These are phyloP conservation scores for Pelvicachromis taeniatus DNA, from an alignment of 2,113 vertebrate genomes.

Conservation along the genomic window DNA sequence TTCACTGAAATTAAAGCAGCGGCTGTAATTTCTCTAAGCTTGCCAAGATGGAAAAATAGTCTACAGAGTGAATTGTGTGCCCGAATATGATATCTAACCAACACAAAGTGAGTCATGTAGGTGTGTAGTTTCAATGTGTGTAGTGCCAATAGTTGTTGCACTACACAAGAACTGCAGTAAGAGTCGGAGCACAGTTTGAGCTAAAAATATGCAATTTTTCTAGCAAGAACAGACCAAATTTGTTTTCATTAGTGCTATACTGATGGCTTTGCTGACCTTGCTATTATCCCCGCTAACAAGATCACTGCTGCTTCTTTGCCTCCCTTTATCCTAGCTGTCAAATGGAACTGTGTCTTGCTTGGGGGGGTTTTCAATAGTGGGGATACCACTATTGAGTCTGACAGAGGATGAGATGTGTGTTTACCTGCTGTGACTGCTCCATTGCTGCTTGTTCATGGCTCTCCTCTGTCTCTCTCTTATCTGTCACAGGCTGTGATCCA, in stretches of 20 bases:
- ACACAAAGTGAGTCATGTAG: background rate
- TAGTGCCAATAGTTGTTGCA: background rate
- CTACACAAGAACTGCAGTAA: background rate
- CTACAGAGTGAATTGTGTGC: background rate
- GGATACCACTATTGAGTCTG: conserved; percentile 29
- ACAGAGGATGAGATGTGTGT: conserved; percentile 48
- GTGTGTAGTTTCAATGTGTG: background rate
- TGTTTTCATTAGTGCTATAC: background rate
- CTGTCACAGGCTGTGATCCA: conserved; percentile 85
- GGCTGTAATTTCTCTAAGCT: background rate
- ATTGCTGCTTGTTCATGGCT: conserved; percentile 33
- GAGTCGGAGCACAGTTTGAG: background rate
- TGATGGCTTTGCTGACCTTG: background rate
- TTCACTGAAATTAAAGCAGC: background rate
- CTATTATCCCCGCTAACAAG: conserved; percentile 30
- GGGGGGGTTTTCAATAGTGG: conserved; percentile 10
- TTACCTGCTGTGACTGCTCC: conserved; percentile 51
- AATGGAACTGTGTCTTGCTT: background rate
- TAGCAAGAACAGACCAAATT: background rate
- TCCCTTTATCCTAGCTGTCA: conserved; percentile 33
- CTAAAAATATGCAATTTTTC: background rate
- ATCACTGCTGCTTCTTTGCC: background rate
- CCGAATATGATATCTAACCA: background rate
- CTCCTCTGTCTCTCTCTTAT: conserved; percentile 31
- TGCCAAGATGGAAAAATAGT: background rate